Percentiles rank a stretch among this genome's conserved stretches.
Evolutionary conservation across 92 coral and sea anemone genomes (phyloP).

Genomic region (Chrysogorgia sp.): DNA sequence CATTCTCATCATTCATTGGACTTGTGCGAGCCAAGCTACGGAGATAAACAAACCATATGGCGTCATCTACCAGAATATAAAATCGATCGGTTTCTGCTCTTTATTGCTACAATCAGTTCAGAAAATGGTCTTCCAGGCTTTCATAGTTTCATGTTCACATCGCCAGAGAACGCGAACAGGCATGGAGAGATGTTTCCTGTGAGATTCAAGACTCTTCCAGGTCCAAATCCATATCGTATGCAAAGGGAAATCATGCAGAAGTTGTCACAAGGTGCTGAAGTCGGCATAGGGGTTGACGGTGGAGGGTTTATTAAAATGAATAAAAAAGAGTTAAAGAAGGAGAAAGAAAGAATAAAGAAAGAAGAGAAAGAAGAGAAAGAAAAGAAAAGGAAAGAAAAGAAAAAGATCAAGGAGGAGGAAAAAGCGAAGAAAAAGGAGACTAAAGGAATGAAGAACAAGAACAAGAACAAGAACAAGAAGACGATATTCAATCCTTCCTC

Average conservation of each 20-base stretch:
- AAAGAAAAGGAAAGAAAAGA: background rate
- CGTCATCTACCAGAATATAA: conserved; percentile 23
- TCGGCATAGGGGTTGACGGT: too few relatives aligned
- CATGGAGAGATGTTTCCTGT: background rate
- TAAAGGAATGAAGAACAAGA: background rate
- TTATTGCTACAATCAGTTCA: conserved; percentile 32
- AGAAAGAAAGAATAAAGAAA: background rate
- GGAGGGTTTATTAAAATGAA: too few relatives aligned
- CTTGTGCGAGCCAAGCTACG: conserved; percentile 28
- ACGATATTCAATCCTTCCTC: too few relatives aligned
- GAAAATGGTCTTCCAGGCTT: background rate
- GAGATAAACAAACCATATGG: conserved; percentile 45
- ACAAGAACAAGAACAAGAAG: background rate
- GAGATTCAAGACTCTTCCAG: background rate
- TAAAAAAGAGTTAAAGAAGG: background rate
- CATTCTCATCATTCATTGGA: conserved; percentile 48
- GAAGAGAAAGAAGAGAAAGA: background rate
- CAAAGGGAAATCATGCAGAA: background rate
- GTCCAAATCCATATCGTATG: conserved; percentile 24
- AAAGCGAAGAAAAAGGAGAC: background rate
- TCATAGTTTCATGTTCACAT: conserved; percentile 19
- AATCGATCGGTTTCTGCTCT: conserved; percentile 33
- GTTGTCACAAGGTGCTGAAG: background rate
- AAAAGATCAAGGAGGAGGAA: background rate
- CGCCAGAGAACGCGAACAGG: background rate